Evolutionary conservation across 2,888 invertebrate genomes (phyloP).

Genomic region (Leptinotarsa peninsularis): DNA sequence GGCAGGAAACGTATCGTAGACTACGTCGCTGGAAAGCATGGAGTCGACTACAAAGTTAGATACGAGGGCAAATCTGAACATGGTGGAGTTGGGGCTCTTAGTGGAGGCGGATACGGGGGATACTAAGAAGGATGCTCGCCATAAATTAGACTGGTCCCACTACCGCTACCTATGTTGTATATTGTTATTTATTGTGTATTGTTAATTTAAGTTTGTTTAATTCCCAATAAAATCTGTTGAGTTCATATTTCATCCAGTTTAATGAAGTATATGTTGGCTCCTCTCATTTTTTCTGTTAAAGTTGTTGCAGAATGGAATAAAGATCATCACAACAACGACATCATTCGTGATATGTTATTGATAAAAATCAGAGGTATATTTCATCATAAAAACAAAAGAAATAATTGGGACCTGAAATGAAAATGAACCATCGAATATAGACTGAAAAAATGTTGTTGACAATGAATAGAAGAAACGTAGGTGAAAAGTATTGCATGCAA

Average conservation of each 20-base stretch:
- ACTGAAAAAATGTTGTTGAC: too few species aligned
- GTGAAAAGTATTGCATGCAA: too few species aligned
- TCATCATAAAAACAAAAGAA: too few species aligned
- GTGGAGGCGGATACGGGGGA: slow-evolving; percentile 40
- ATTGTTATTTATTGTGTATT: slow-evolving; percentile 47
- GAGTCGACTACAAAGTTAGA: slow-evolving; percentile 60
- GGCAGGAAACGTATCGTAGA: slow-evolving; percentile 62
- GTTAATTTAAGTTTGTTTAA: slow-evolving; percentile 44
- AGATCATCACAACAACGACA: too few species aligned
- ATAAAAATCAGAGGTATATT: too few species aligned
- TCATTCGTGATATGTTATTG: too few species aligned
- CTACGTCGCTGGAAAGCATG: slow-evolving; percentile 62
- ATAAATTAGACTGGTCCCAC: slow-evolving; percentile 34
- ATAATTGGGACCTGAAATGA: too few species aligned
- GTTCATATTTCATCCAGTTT: slow-evolving; percentile 22
- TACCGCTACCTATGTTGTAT: slow-evolving; percentile 51
- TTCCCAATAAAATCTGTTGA: slow-evolving; percentile 58
- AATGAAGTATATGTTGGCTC: too few species aligned
- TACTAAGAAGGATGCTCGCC: slow-evolving; percentile 11
- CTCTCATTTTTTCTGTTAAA: too few species aligned
- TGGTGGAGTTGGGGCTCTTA: slow-evolving; percentile 52
- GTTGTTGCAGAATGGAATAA: too few species aligned
- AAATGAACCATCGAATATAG: too few species aligned
- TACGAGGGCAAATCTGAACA: slow-evolving; percentile 48
- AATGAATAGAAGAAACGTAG: too few species aligned